Evolutionary conservation across 2,888 invertebrate genomes (phyloP).

Genomic region (Keiferia lycopersicella): DNA sequence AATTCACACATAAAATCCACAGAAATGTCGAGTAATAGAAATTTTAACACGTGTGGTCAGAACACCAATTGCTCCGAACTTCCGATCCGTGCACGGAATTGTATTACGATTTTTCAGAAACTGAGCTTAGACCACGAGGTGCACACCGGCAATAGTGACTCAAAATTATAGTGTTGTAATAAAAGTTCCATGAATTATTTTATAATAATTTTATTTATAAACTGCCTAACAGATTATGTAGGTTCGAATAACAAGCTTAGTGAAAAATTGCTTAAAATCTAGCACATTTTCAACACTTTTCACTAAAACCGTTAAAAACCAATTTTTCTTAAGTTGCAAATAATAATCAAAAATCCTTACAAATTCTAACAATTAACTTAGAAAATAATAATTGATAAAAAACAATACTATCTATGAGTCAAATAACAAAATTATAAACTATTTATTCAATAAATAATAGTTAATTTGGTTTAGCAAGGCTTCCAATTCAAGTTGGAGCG

Average conservation of each 20-base stretch:
- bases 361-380: background rate
- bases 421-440: slow-evolving; percentile 10
- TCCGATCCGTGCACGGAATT: no score
- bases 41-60: no score
- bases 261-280: background rate
- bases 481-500: background rate
- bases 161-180: no score
- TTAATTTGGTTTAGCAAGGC: slow-evolving; percentile 8
- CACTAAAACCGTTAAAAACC: slow-evolving; percentile 3
- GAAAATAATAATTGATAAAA: slow-evolving; percentile 4
- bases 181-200: background rate
- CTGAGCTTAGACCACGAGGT: no score
- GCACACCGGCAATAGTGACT: no score
- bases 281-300: slow-evolving; percentile 2
- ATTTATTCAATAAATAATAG: slow-evolving; percentile 10
- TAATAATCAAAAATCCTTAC: slow-evolving; percentile 5
- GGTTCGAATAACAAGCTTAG: background rate
- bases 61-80: no score
- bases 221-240: slow-evolving; percentile 41
- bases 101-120: no score
- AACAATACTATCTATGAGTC: slow-evolving; percentile 13
- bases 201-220: slow-evolving; percentile 42
- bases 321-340: background rate
- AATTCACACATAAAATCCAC: no score
- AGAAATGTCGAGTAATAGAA: no score